A percentile compares a stretch with the other conserved stretches of the same genome.
These are phyloP conservation scores for Podilymbus podiceps DNA, from an alignment of 2,113 vertebrate genomes.

Conservation along the genomic window DNA sequence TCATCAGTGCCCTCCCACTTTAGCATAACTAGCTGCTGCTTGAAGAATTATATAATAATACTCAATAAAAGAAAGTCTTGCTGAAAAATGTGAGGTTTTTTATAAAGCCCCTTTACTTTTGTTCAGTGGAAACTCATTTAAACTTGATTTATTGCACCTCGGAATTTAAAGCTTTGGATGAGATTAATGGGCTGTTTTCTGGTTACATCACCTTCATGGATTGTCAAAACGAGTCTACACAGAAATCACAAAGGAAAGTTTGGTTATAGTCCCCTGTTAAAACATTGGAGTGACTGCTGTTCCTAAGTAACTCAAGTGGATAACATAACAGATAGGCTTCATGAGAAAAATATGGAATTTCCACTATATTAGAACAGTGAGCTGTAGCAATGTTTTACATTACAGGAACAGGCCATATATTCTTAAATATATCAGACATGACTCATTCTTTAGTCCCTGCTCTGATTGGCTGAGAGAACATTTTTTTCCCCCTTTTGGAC, in stretches of 20 bases:
- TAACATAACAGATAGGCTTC: constrained; percentile 60
- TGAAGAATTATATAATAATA: background rate
- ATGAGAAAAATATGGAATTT: constrained; percentile 46
- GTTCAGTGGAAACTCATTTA: constrained; percentile 54
- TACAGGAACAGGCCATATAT: constrained; percentile 14
- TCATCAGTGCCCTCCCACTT: background rate
- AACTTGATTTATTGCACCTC: constrained; percentile 60
- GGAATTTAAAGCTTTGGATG: constrained; percentile 50
- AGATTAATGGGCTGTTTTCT: constrained; percentile 67
- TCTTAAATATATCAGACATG: background rate
- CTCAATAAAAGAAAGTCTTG: background rate
- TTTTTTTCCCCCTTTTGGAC: background rate
- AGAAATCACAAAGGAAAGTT: constrained; percentile 55
- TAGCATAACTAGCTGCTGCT: background rate
- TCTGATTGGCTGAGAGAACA: background rate
- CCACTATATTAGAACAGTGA: background rate
- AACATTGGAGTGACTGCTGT: background rate
- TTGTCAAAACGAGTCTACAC: constrained; percentile 44
- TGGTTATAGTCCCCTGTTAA: constrained; percentile 31
- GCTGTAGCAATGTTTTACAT: background rate
- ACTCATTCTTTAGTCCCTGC: background rate
- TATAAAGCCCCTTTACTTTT: constrained; percentile 21
- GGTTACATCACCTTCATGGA: constrained; percentile 67
- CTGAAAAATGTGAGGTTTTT: constrained; percentile 10
- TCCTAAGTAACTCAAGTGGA: constrained; percentile 62